Conservation (phyloP, 2,888 invertebrate species). For the Acleris emargana region DNA sequence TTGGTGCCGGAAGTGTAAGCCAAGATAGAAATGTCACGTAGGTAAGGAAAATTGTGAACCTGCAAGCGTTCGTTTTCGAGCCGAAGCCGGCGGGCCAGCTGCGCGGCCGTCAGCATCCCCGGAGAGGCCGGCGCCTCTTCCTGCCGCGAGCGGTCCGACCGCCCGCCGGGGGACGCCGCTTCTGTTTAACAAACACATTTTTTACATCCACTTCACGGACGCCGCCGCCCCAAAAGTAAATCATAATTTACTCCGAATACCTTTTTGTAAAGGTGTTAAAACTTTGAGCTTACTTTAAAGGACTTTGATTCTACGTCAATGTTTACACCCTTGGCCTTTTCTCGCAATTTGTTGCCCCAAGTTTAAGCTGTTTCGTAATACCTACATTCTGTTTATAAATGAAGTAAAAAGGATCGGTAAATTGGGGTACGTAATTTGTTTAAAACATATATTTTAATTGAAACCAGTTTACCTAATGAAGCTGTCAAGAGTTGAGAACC, state of each 20-base stretch:
- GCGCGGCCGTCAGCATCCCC: constrained; percentile 82
- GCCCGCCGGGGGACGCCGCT: constrained; percentile 72
- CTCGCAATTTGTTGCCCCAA: constrained; percentile 26
- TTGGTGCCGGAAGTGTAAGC: not conserved
- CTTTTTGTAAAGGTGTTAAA: constrained; percentile 35
- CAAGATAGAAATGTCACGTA: constrained; percentile 12
- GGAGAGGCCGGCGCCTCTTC: constrained; percentile 80
- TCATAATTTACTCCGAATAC: constrained; percentile 33
- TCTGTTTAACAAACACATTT: constrained; percentile 51
- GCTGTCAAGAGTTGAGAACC: too few relatives aligned
- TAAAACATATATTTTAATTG: not conserved
- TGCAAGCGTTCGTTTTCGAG: constrained; percentile 90
- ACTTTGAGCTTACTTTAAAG: constrained; percentile 32
- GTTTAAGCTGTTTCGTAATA: constrained; percentile 28
- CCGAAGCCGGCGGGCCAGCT: constrained; percentile 85
- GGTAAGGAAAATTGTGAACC: constrained; percentile 55
- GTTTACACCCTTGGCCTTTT: constrained; percentile 32
- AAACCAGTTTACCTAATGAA: too few relatives aligned
- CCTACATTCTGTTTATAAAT: constrained; percentile 26
- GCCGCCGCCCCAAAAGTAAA: constrained; percentile 21
- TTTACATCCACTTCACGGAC: constrained; percentile 23
- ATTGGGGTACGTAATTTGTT: constrained; percentile 3
- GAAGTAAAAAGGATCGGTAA: constrained; percentile 9
- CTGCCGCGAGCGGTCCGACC: constrained; percentile 75
- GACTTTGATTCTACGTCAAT: constrained; percentile 33